Evolutionary conservation across 2,888 invertebrate species (phyloP).

Genomic region (Clusia tigrina): DNA sequence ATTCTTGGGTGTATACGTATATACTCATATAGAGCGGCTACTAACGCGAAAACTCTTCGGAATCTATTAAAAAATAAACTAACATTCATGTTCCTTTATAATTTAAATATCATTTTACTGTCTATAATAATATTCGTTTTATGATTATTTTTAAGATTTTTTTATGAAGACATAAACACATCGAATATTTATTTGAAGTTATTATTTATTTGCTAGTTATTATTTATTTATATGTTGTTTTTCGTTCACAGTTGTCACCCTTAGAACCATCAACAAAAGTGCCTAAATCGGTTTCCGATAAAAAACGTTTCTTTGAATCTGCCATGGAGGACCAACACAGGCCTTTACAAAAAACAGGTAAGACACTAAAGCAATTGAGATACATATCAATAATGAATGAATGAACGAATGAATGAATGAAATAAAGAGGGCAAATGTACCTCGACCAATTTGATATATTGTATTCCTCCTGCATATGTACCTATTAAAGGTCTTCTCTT

Average conservation of each 20-base stretch:
- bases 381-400: no score
- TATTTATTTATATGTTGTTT: conserved; percentile 25
- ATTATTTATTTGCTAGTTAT: background rate
- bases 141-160: conserved; percentile 19
- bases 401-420: no score
- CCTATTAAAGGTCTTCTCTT: no score
- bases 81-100: no score
- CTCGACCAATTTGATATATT: no score
- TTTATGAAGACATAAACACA: no score
- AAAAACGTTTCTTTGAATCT: conserved; percentile 94
- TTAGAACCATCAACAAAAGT: conserved; percentile 68
- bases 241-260: conserved; percentile 46
- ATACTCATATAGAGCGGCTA: no score
- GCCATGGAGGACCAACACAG: conserved; percentile 93
- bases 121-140: conserved; percentile 8
- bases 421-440: no score
- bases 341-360: conserved; percentile 85
- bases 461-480: no score
- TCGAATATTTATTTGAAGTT: background rate
- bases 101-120: no score
- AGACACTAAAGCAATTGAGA: no score
- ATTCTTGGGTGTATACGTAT: no score
- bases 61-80: background rate
- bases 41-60: background rate
- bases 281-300: conserved; percentile 89